A percentile compares a stretch with the other conserved stretches of the same genome.
Evolutionary conservation across 2,113 vertebrate species (phyloP).

Genomic region (Alligator sinensis): DNA sequence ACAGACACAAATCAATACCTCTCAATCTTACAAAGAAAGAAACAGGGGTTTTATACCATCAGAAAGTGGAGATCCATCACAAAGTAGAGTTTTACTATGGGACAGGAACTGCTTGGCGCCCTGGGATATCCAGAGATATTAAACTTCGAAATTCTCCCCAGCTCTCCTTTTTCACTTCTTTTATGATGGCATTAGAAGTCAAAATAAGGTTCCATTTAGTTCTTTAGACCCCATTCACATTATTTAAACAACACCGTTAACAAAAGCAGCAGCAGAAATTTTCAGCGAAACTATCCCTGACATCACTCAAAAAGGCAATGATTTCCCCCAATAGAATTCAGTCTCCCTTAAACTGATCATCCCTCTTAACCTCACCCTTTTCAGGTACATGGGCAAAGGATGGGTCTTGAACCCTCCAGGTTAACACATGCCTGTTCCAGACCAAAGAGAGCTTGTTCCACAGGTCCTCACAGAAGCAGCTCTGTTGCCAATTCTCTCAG

Average conservation of each 20-base stretch:
- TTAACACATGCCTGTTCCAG: background rate
- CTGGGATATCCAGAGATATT: background rate
- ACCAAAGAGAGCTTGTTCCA: background rate
- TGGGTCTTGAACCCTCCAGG: background rate
- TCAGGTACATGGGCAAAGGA: background rate
- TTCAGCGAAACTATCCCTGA: background rate
- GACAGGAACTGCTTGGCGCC: background rate
- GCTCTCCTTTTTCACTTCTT: background rate
- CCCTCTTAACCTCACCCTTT: background rate
- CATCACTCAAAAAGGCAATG: background rate
- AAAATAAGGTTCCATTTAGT: background rate
- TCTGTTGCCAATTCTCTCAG: background rate
- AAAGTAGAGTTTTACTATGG: fast-evolving
- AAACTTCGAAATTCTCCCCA: background rate
- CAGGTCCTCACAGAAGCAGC: background rate
- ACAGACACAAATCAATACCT: slow-evolving; percentile 25
- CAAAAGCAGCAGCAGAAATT: background rate
- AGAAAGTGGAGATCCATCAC: background rate
- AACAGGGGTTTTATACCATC: background rate
- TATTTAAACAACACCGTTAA: background rate
- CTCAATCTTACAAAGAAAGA: slow-evolving; percentile 22
- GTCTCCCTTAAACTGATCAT: background rate
- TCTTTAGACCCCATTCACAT: background rate
- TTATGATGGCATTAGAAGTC: background rate
- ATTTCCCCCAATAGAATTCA: background rate